Base-by-base conservation (phyloP, 2,797 vertebrate species). In the Phrynocephalus vlangalii region DNA sequence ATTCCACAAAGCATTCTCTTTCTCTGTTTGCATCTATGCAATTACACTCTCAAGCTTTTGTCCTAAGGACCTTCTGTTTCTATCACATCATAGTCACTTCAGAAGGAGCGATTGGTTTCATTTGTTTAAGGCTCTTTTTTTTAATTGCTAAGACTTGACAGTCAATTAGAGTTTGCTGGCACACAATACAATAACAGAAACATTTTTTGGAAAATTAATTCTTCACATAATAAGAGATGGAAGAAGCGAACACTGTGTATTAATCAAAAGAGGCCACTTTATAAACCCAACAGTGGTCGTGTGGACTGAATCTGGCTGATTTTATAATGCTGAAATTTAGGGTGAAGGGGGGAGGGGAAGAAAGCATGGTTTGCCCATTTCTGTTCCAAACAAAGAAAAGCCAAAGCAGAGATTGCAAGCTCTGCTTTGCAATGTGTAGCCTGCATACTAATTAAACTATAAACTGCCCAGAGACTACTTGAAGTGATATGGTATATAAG, bases 151-250 rank as follows among this genome's bases (percentile, higher is more conserved):
- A 44, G 86, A 86, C 28, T 89, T 85, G 70, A 85, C 26, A 75
- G 86, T 89, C 88, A 90, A 83, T 92, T 93, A 88, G 78, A 86
- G 88, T 89, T 79, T 89, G 67, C 71, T 68, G 80, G 2, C 48
- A 13, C 6, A 91, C 30, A 77, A n/a, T 81, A 66, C 71, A 90
- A 52, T 90, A 87, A 86, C 72, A 68, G 78, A 87, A 84, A 38
- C 26, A 67, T 87, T 85, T 87, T 77, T 88, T 91, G 52, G 22
- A 30, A 72, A 80, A 18, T 91, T 87, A 87, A 82, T 75, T 84
- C n/a, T 72, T 56, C 1, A 33, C 85, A 44, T 8, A 15, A 87
- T 67, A 60, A 94, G n/a, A 91, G 70, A 15, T 7, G 26, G 87
- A 20, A 91, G 66, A 83, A 38, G 52, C 76, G 81, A 89, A 84